These are phyloP conservation scores for Phylloscopus collybita DNA, from an alignment of 2,797 vertebrate genomes.

Conservation along the genomic window DNA sequence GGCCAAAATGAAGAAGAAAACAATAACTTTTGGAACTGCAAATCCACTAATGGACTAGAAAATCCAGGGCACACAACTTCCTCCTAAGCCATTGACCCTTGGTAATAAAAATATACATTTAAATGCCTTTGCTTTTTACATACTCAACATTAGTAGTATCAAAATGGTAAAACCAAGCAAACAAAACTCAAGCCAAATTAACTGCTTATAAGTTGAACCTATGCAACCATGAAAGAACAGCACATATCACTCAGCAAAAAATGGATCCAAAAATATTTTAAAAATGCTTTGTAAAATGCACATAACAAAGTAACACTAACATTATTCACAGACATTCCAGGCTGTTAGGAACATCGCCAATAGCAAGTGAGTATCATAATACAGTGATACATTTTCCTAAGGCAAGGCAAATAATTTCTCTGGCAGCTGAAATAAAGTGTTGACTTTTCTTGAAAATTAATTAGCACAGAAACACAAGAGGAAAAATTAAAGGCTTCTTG, in stretches of 20 bases:
- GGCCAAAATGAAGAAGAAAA: background rate
- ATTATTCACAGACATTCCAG: slow-evolving; percentile 10
- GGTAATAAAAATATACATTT: background rate
- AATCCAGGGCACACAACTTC: background rate
- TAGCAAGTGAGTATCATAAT: background rate
- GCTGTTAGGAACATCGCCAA: background rate
- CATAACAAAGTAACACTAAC: slow-evolving; percentile 40
- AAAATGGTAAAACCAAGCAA: slow-evolving; percentile 1
- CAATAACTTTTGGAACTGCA: background rate
- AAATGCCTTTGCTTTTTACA: background rate
- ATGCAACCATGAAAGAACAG: background rate
- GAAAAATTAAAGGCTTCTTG: slow-evolving; percentile 61
- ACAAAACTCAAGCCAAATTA: background rate
- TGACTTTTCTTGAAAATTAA: slow-evolving; percentile 65
- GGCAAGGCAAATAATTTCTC: background rate
- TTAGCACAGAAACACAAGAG: slow-evolving; percentile 47
- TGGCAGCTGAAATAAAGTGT: slow-evolving; percentile 54
- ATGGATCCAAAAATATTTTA: slow-evolving; percentile 5
- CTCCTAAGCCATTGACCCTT: background rate
- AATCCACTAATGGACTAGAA: background rate
- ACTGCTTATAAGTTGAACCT: background rate
- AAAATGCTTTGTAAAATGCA: slow-evolving; percentile 15
- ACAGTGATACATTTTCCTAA: background rate
- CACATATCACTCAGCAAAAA: background rate
- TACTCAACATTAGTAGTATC: background rate